Evolutionary conservation across 2,888 invertebrate genomes (phyloP), one percentile per base, ranked within the genome.

Genomic region (Anaspis maculata): DNA sequence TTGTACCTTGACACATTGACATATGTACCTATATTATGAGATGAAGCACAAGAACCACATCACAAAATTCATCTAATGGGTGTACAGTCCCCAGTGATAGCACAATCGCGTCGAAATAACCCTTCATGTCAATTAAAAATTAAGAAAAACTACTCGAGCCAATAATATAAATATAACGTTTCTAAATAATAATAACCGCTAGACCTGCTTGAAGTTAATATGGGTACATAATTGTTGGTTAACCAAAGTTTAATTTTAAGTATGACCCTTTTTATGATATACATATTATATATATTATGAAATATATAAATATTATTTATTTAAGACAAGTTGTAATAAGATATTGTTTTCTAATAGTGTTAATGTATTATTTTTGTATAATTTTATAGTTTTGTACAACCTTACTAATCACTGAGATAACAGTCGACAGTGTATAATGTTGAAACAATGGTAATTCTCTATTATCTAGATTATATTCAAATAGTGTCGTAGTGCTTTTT

Each of bases 401-500:
- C 46, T 45, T 52, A 54, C 50, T 56, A 53, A 53, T 51, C 49
- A 47, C 51, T 49, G 49, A 48, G 45, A 46, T 45, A 48, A 42
- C 45, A 48, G 50, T 49, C 46, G 42, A 52, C 49, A 45, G 44
- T 53, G 51, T 57, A 53, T 51, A 48, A 52, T 51, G 52, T 56
- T 52, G 45, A 45, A 51, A 51, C 46, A 51, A 51, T 49, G 51
- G 42, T 52, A 57, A 52, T 55, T 56, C 53, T 56, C 54, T 53
- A 52, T 52, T 58, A 55, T 51, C 54, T 61, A 59, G 58, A 51
- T 56, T 55, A 57, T 56, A 59, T 59, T 55, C 51, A 40, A 13
- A 51, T 59, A 59, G 61, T 64, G 60, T 60, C 51, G 59, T 64
- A 63, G 64, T 66, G 68, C 67, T 68, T 68, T 67, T 64, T 57